Evolutionary conservation across 2,888 invertebrate genomes (phyloP).

Genomic region (Schizotus pectinicornis): DNA sequence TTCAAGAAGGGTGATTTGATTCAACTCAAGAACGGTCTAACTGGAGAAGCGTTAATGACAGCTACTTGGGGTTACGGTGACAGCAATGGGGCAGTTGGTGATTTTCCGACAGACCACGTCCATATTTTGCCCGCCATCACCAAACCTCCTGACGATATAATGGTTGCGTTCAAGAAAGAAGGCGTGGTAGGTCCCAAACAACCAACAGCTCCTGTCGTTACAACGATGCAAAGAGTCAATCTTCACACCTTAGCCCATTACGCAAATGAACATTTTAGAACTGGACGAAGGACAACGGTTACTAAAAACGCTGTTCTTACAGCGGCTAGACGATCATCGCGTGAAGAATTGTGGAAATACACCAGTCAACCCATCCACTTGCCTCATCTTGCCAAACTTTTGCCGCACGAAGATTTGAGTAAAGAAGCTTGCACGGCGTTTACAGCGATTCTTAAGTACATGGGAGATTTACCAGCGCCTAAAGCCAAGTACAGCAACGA

Average conservation of each 20-base stretch:
- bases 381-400: slow-evolving; percentile 79
- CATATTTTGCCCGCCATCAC: slow-evolving; percentile 84
- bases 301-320: slow-evolving; percentile 70
- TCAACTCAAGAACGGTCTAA: slow-evolving; percentile 74
- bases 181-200: slow-evolving; percentile 59
- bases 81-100: slow-evolving; percentile 74
- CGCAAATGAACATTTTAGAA: slow-evolving; percentile 80
- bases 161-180: slow-evolving; percentile 70
- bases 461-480: slow-evolving; percentile 91
- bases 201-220: slow-evolving; percentile 56
- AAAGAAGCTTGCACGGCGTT: slow-evolving; percentile 79
- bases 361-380: slow-evolving; percentile 81
- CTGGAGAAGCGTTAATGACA: slow-evolving; percentile 76
- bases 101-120: slow-evolving; percentile 86
- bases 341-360: slow-evolving; percentile 83
- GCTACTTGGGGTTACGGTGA: slow-evolving; percentile 76
- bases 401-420: slow-evolving; percentile 72
- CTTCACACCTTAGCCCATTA: slow-evolving; percentile 86
- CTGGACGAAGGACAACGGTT: slow-evolving; percentile 58
- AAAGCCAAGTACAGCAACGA: slow-evolving; percentile 78
- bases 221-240: slow-evolving; percentile 69
- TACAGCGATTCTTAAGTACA: slow-evolving; percentile 79
- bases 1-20: slow-evolving; percentile 80
- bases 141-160: slow-evolving; percentile 71
- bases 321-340: slow-evolving; percentile 68